Percentiles rank a stretch among this genome's conserved stretches.
Conservation (phyloP, 2,113 vertebrate genomes). For the Platycercus adscitus region DNA sequence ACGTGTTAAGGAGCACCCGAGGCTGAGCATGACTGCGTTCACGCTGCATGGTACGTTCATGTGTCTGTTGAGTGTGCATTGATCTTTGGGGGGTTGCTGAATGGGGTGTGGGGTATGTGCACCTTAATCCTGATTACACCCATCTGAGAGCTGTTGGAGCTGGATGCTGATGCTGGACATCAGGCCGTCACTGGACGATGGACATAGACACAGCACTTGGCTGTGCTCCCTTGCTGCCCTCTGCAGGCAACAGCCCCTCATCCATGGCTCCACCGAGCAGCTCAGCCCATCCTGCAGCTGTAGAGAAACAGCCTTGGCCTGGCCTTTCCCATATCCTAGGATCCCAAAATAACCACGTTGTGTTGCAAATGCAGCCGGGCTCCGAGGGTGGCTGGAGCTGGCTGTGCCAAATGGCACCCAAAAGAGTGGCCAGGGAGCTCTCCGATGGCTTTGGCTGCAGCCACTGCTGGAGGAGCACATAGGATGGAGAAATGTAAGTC, state of each 20-base stretch:
- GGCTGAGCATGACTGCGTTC: accelerated
- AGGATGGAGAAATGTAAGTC: background rate
- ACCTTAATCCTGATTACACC: accelerated
- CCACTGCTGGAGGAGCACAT: accelerated
- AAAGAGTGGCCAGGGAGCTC: background rate
- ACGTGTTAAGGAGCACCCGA: background rate
- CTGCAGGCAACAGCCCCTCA: background rate
- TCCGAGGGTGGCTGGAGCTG: background rate
- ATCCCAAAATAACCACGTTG: background rate
- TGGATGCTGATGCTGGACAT: accelerated
- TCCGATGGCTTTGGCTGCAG: background rate
- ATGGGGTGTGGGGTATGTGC: accelerated
- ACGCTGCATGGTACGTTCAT: accelerated
- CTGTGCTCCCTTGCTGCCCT: background rate
- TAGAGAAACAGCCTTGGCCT: background rate
- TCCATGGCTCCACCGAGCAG: background rate
- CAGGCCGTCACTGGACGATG: accelerated
- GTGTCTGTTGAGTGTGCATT: accelerated
- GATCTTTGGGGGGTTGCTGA: background rate
- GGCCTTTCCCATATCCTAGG: accelerated
- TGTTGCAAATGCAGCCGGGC: accelerated
- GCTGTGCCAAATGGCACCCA: background rate
- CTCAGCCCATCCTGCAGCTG: background rate
- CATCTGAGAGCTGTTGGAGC: background rate
- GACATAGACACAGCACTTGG: background rate